These are phyloP conservation scores for Paramacrobiotus metropolitanus DNA, from an alignment of 1,140 invertebrate species.

Conservation along the genomic window DNA sequence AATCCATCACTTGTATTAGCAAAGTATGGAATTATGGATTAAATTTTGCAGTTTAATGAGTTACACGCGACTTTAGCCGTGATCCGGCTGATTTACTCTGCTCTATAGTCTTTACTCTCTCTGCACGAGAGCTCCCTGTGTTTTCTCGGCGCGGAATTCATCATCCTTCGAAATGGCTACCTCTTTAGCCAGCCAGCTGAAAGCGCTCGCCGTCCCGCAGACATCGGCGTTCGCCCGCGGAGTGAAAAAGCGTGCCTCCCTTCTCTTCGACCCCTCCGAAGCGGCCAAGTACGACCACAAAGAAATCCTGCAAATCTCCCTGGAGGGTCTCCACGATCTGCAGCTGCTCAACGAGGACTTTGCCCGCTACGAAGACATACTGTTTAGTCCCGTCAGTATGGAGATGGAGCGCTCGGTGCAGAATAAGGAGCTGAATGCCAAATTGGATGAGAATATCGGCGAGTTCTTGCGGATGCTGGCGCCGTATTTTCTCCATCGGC, in stretches of 20 bases:
- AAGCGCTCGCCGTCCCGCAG: slow-evolving; percentile 49
- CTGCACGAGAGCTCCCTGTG: too few relatives aligned
- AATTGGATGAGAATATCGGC: slow-evolving; percentile 46
- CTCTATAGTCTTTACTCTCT: too few relatives aligned
- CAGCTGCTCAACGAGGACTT: slow-evolving; percentile 43
- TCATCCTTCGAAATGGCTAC: slow-evolving; percentile 31
- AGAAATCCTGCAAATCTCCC: slow-evolving; percentile 13
- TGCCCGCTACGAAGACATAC: slow-evolving; percentile 38
- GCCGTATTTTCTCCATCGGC: slow-evolving; percentile 58
- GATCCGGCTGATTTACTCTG: too few relatives aligned
- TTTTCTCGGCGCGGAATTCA: too few relatives aligned
- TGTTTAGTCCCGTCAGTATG: slow-evolving; percentile 48
- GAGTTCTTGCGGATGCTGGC: slow-evolving; percentile 54
- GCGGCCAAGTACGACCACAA: slow-evolving; percentile 45
- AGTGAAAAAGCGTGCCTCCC: slow-evolving; percentile 41
- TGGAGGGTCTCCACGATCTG: slow-evolving; percentile 55
- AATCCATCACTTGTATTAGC: too few relatives aligned
- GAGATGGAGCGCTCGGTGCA: slow-evolving; percentile 54
- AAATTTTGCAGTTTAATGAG: too few relatives aligned
- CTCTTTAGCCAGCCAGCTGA: slow-evolving; percentile 56
- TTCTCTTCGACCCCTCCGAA: slow-evolving; percentile 65
- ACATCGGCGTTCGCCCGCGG: slow-evolving; percentile 36
- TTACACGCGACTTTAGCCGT: too few relatives aligned
- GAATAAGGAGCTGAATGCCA: slow-evolving; percentile 42
- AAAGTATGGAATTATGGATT: too few relatives aligned